These are phyloP conservation scores for Dascillus cervinus DNA, from an alignment of 2,888 invertebrate genomes.

Conservation along the genomic window DNA sequence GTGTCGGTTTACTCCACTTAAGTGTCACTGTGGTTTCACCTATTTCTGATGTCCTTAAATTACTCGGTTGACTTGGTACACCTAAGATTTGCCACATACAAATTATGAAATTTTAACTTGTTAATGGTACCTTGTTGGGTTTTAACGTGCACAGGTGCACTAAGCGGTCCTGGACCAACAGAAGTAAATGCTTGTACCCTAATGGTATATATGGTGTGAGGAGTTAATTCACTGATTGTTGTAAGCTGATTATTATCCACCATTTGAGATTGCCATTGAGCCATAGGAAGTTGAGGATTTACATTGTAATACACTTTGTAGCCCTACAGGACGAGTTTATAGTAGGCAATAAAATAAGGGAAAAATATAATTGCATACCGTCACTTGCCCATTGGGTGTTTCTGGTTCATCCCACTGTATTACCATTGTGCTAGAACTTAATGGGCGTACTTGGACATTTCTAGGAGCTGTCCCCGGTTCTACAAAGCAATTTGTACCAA, in stretches of 20 bases:
- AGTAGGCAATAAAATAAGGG: neutral
- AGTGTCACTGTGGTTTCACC: constrained; percentile 87
- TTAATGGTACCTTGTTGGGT: constrained; percentile 78
- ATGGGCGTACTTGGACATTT: constrained; percentile 87
- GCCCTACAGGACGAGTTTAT: too few species aligned
- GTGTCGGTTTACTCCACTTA: constrained; percentile 87
- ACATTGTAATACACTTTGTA: constrained; percentile 97
- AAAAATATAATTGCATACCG: constrained; percentile 54
- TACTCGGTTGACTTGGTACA: constrained; percentile 93
- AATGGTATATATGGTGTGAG: constrained; percentile 91
- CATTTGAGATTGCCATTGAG: constrained; percentile 88
- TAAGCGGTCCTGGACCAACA: constrained; percentile 91
- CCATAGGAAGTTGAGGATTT: constrained; percentile 75
- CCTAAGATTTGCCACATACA: too few species aligned
- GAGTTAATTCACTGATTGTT: constrained; percentile 84
- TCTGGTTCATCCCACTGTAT: constrained; percentile 98
- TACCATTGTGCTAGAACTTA: constrained; percentile 93
- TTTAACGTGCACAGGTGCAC: constrained; percentile 94
- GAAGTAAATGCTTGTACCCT: constrained; percentile 89
- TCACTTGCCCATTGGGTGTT: constrained; percentile 94
- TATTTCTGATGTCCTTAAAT: constrained; percentile 76
- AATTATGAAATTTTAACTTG: neutral
- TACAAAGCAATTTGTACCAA: too few species aligned
- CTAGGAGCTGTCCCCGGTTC: constrained; percentile 94
- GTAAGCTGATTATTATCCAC: constrained; percentile 90